phyloP scores from a whole-genome alignment of 2,888 invertebrate species.

The Erebia epiphron region DNA sequence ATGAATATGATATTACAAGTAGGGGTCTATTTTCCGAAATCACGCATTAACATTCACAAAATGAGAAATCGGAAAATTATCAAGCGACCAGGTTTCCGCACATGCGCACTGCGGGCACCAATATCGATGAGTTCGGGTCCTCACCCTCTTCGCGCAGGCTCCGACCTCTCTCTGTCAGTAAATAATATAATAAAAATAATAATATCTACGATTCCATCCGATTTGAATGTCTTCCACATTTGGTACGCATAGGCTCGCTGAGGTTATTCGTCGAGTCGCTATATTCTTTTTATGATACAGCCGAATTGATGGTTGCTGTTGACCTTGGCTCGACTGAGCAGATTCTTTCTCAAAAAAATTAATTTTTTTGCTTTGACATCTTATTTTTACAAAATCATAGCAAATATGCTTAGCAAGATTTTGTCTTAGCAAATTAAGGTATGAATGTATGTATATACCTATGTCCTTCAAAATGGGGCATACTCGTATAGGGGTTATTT shows the following conservation, averaged over 20 bases:
- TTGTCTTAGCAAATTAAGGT: too few species aligned
- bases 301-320: constrained; percentile 30
- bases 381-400: not conserved
- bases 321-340: too few species aligned
- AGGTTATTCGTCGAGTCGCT: constrained; percentile 11
- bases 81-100: constrained; percentile 61
- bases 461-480: too few species aligned
- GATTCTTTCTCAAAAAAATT: too few species aligned
- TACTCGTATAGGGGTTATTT: too few species aligned
- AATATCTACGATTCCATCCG: constrained; percentile 57
- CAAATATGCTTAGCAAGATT: too few species aligned
- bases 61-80: constrained; percentile 76
- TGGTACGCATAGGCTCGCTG: constrained; percentile 42
- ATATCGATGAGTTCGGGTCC: constrained; percentile 65
- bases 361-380: constrained; percentile 10
- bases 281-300: constrained; percentile 30
- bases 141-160: constrained; percentile 62
- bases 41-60: constrained; percentile 74
- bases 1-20: too few species aligned
- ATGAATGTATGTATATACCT: too few species aligned
- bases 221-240: constrained; percentile 63
- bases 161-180: constrained; percentile 61
- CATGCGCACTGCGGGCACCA: constrained; percentile 63
- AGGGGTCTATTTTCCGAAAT: constrained; percentile 51
- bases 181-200: constrained; percentile 78